A percentile compares a stretch with the other conserved stretches of the same genome.
Evolutionary conservation across 2,797 vertebrate genomes (phyloP).

Genomic region (Varecia variegata): DNA sequence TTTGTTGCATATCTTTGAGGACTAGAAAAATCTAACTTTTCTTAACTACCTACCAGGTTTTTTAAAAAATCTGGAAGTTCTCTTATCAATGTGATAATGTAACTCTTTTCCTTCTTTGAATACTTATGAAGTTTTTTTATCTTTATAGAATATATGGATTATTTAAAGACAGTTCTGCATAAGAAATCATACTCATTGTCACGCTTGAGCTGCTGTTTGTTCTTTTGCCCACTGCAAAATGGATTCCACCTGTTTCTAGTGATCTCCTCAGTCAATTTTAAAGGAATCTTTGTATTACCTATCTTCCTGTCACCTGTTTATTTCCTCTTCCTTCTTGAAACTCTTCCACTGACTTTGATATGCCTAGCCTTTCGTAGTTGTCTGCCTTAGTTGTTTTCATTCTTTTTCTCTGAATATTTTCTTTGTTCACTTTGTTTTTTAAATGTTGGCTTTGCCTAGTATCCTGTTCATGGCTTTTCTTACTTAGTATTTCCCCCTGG

Average conservation of each 20-base stretch:
- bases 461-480: not conserved
- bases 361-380: not conserved
- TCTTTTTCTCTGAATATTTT: not conserved
- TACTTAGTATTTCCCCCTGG: not conserved
- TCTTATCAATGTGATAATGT: not conserved
- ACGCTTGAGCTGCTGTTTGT: not conserved
- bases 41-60: not conserved
- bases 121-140: not conserved
- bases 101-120: not conserved
- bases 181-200: not conserved
- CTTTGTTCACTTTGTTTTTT: not conserved
- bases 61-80: not conserved
- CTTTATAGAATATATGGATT: not conserved
- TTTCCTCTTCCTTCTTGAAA: not conserved
- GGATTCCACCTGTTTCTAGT: not conserved
- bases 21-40: constrained; percentile 16
- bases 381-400: not conserved
- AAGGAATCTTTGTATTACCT: not conserved
- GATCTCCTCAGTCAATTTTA: not conserved
- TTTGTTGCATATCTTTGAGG: not conserved
- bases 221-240: not conserved
- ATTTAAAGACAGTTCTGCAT: not conserved
- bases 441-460: not conserved
- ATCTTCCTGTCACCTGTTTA: not conserved
- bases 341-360: not conserved